Evolutionary conservation across 2,888 invertebrate genomes (phyloP), one percentile per base, ranked within the genome.

Genomic region (Lochmaea crataegi): DNA sequence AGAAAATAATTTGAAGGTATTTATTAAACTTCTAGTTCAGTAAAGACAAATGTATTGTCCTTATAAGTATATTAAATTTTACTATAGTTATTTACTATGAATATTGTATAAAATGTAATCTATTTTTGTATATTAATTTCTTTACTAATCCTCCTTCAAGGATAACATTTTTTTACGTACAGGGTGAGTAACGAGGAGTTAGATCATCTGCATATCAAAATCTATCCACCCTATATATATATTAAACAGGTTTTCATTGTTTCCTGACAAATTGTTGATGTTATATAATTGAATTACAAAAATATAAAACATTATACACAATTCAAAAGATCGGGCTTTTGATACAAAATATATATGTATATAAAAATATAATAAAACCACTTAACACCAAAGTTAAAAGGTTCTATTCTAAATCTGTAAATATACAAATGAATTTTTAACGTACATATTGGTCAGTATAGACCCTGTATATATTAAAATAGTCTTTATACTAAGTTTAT

Each of bases 321-420:
- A 67, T 67, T 66, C 58, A 67, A 67, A 56, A 75, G 68, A 68
- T 76, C 76, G 75, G 72, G 74, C 75, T 78, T 79, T 78, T 78
- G 74, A 68, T 78, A 77, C 75, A 79, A 80, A 77, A 79, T 77
- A 76, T 72, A 77, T 74, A 78, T 80, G 79, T 78, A 77, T 80
- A 80, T 79, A 80, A 80, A 80, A 80, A 80, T 80, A 80, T 79
- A 78, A 80, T 80, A 68, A 79, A 80, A 77, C 77, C 73, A 75
- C 75, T 77, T 74, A 79, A 79, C 79, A 77, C 77, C 76, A 68
- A 73, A 72, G 71, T 73, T 68, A 69, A 67, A 61, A 68, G 71
- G 64, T 71, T 74, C 66, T 74, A 68, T 72, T 68, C 72, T 72
- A 72, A 57, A 58, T 51, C 45, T 66, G 64, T 66, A 66, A 71